Conservation (phyloP, 1,140 invertebrate genomes). For the Formica exsecta region DNA sequence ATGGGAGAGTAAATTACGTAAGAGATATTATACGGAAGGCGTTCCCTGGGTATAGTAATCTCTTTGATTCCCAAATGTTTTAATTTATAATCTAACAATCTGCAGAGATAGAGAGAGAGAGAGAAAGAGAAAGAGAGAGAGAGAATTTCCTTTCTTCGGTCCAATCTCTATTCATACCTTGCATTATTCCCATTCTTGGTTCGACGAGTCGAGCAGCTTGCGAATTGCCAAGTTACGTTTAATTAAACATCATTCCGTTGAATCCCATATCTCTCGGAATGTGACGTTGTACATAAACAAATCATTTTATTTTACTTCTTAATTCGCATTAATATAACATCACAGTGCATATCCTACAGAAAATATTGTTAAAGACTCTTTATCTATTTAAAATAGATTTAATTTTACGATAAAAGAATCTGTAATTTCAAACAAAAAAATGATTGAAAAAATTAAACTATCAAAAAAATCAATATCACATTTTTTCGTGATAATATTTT, state of each 20-base stretch:
- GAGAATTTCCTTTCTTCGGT: conserved; percentile 17
- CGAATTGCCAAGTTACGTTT: conserved; percentile 65
- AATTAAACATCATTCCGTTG: conserved; percentile 45
- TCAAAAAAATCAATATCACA: too few species aligned
- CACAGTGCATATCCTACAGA: not conserved
- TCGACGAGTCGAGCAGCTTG: conserved; percentile 53
- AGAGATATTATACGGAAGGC: not conserved
- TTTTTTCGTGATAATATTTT: too few species aligned
- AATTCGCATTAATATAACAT: not conserved
- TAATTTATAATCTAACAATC: conserved; percentile 67
- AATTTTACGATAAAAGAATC: not conserved
- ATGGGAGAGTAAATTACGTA: not conserved
- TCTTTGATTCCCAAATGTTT: conserved; percentile 64
- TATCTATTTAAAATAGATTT: not conserved
- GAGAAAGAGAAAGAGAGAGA: conserved; percentile 2
- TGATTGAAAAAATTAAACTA: not conserved
- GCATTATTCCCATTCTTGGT: conserved; percentile 65
- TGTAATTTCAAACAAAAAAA: not conserved
- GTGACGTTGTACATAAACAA: not conserved
- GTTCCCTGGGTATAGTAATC: not conserved
- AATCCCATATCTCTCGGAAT: conserved; percentile 16
- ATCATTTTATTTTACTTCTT: conserved; percentile 13
- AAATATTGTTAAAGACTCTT: not conserved
- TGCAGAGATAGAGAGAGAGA: not conserved
- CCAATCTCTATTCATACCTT: conserved; percentile 34